These are phyloP conservation scores for Bovichtus variegatus DNA, from an alignment of 2,797 vertebrate genomes.

Conservation along the genomic window DNA sequence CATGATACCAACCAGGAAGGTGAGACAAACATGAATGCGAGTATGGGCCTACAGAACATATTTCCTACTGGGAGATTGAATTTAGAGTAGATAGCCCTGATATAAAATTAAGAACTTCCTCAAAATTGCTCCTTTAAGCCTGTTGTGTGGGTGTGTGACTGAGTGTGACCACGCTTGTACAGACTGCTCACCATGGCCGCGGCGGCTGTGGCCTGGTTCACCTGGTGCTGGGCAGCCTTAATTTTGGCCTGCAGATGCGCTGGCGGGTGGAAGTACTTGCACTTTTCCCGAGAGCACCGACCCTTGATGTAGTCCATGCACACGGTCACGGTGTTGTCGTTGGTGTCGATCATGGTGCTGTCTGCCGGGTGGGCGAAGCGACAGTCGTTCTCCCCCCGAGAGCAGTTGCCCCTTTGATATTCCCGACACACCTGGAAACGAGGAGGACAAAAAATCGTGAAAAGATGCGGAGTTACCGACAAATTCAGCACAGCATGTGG, in stretches of 20 bases:
- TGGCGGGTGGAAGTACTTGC: slow-evolving; percentile 99
- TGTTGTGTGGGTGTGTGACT: slow-evolving; percentile 30
- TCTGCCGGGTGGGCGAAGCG: slow-evolving; percentile 96
- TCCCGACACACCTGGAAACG: slow-evolving; percentile 93
- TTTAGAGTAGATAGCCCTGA: neutral
- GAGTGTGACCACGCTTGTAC: slow-evolving; percentile 40
- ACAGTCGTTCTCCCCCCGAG: slow-evolving; percentile 96
- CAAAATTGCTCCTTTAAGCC: neutral
- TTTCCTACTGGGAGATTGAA: slow-evolving; percentile 4
- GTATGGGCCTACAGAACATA: slow-evolving; percentile 44
- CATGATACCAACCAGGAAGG: slow-evolving; percentile 37
- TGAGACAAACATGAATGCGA: slow-evolving; percentile 40
- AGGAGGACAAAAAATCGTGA: neutral
- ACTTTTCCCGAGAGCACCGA: slow-evolving; percentile 98
- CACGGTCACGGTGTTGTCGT: slow-evolving; percentile 98
- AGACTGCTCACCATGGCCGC: slow-evolving; percentile 95
- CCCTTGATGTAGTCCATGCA: slow-evolving; percentile 99
- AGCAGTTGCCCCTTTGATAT: slow-evolving; percentile 98
- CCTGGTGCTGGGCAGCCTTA: slow-evolving; percentile 99
- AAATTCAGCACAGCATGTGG: neutral
- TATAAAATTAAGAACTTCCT: slow-evolving; percentile 1
- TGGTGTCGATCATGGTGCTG: slow-evolving; percentile 99
- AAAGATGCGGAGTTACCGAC: neutral
- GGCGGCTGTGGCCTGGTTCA: slow-evolving; percentile 97
- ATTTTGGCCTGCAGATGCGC: slow-evolving; percentile 99